Base-by-base conservation (phyloP, 2,797 vertebrate species). In the Mareca strepera region DNA sequence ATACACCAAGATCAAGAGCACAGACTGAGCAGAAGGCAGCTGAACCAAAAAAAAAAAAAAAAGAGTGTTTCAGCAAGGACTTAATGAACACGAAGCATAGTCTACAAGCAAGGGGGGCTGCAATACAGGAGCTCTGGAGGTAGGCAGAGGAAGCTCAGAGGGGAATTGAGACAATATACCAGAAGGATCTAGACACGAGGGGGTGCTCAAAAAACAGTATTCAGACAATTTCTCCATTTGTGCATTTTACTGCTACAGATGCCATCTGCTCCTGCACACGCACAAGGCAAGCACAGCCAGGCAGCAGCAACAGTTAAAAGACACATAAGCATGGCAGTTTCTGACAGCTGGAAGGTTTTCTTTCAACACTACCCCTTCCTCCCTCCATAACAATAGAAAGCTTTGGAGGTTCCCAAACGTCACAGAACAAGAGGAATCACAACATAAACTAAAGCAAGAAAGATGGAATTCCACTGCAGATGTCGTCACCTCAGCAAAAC, bases 121-220 rank as follows among this genome's bases (percentile, higher is more conserved):
- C 43, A 75, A 75, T 4, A 53, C 0, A 31, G 29, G 48, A 86
- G 62, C 69, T 66, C 66, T n/a, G 75, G 31, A 79, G 76, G 55
- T 55, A 35, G 80, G 73, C 37, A 88, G 23, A 23, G 10, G 73
- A 88, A 86, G 55, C 80, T 91, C 63, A 86, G 70, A 72, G 1
- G 7, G 77, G 63, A 93, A 88, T 8, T 11, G 28, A 94, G 83
- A 94, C 59, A 81, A 59, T 21, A 67, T n/a, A 63, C 92, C 74
- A 93, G 76, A 82, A 84, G 74, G 88, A 95, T 88, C 77, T 90
- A 69, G 93, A 76, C 93, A 84, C 21, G 77, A 94, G 64, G 50
- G 76, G 80, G 70, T 79, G 67, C 76, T 84, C 29, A 1, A 77
- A 88, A 88, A 94, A 66, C 52, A 75, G 52, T 0, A 6, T 72